Conservation (phyloP, 2,797 vertebrate genomes). For the Hybognathus amarus region DNA sequence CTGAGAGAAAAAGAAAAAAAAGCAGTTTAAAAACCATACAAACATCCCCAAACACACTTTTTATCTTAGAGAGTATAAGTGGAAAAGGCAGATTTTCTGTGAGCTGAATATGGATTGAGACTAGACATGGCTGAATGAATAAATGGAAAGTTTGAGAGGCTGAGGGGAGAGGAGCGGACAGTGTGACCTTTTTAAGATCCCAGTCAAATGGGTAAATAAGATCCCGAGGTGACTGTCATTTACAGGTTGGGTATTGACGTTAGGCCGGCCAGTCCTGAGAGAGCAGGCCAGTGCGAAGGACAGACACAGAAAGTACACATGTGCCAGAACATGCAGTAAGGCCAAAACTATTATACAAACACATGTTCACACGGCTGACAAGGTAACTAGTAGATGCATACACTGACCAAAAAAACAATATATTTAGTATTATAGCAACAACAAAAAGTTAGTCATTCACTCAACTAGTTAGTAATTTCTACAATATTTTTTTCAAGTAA, state of each 20-base stretch:
- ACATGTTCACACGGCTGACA: conserved; percentile 6
- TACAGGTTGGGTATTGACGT: conserved; percentile 80
- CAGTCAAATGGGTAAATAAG: conserved; percentile 78
- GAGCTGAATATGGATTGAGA: conserved; percentile 49
- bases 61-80: conserved; percentile 10
- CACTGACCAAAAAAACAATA: neutral
- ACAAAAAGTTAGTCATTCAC: no score
- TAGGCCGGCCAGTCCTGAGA: conserved; percentile 58
- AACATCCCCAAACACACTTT: neutral
- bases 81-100: conserved; percentile 43
- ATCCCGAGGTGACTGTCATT: conserved; percentile 84
- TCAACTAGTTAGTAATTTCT: no score
- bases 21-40: neutral
- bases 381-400: neutral
- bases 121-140: conserved; percentile 53
- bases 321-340: conserved; percentile 32
- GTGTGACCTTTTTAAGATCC: conserved; percentile 82
- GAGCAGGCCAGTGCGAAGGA: conserved; percentile 43
- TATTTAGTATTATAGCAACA: neutral
- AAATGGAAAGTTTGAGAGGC: conserved; percentile 56
- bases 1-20: conserved; percentile 31
- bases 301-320: conserved; percentile 38
- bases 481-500: no score
- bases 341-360: conserved; percentile 33
- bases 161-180: conserved; percentile 59